Base-by-base conservation (phyloP, 2,888 invertebrate species). In the Eilema griseolum region DNA sequence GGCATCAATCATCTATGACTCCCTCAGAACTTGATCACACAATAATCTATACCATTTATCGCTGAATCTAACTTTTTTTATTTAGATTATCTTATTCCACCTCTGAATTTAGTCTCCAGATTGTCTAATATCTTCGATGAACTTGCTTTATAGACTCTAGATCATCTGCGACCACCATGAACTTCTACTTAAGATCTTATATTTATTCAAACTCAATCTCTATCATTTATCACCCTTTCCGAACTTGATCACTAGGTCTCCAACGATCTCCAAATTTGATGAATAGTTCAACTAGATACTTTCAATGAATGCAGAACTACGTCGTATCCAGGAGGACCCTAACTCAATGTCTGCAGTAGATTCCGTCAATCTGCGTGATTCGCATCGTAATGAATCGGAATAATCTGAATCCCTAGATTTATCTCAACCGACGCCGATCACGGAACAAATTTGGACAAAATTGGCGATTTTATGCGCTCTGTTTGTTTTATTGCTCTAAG, bases 321-420 rank as follows among this genome's bases (percentile, higher is more conserved):
- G n/a, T 31, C 37, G 16, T 37, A 33, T 62, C 33, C 62, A 4
- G 33, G 41, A 37, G 23, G 24, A 62, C 23, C 24, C 41, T 62
- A 62, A 33, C 62, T 62, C 24, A 16, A n/a, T 20, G 61, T 67
- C 52, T 52, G 52, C n/a, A 52, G 52, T 7, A 57, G 56, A 62
- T 60, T 66, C 56, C 62, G 26, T 0, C 4, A 67, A 4, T 7
- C 52, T 46, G 41, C 67, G 67, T 67, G 67, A 60, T 26, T 31
- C 52, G 61, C 62, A 37, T 67, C 33, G 67, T 31, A 74, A 67
- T 68, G 56, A 69, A 28, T 60, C 26, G 56, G 24, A 71, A 78
- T 26, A 65, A 62, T 56, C 37, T 41, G 41, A 56, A 37, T 56
- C 56, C 57, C 37, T 52, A 61, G 70, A 66, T 61, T 66, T 37